Percentiles rank a stretch among this genome's conserved stretches.
phyloP scores from a whole-genome alignment of 2,888 invertebrate species.

The Phrixothrix hirtus region DNA sequence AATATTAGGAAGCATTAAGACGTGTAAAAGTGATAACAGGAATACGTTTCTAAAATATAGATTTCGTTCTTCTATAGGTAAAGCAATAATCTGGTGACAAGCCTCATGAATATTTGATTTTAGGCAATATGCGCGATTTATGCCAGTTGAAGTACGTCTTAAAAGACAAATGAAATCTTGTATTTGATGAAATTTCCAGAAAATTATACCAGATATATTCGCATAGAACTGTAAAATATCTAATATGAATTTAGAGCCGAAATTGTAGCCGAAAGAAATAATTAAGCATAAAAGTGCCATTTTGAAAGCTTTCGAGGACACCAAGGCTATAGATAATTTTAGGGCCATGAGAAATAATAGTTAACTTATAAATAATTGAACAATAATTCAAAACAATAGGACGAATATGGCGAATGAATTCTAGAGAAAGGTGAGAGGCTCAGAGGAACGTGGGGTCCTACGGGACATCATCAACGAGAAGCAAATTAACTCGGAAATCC shows the following conservation, averaged over 20 bases:
- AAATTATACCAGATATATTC: background rate
- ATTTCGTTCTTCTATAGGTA: constrained; percentile 25
- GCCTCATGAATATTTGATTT: constrained; percentile 34
- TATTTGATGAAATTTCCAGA: constrained; percentile 9
- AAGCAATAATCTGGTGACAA: constrained; percentile 32
- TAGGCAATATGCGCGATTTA: constrained; percentile 35
- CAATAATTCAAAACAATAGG: constrained; percentile 25
- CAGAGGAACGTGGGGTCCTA: constrained; percentile 41
- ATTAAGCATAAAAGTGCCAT: background rate
- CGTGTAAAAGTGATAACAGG: constrained; percentile 1
- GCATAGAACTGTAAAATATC: background rate
- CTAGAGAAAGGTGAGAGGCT: constrained; percentile 28
- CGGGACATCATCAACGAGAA: constrained; percentile 55
- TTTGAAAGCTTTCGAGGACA: too few relatives aligned
- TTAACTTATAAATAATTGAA: constrained; percentile 23
- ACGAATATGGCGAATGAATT: constrained; percentile 26
- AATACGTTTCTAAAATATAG: constrained; percentile 16
- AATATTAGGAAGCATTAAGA: background rate
- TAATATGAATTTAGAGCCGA: background rate
- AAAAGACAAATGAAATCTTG: constrained; percentile 24
- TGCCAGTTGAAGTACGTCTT: constrained; percentile 21
- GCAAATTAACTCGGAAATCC: constrained; percentile 54
- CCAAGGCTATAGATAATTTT: too few relatives aligned
- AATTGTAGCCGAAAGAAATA: background rate
- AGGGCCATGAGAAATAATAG: constrained; percentile 9